These are phyloP conservation scores for Campoletis sonorensis DNA, from an alignment of 1,140 invertebrate species.

Conservation along the genomic window DNA sequence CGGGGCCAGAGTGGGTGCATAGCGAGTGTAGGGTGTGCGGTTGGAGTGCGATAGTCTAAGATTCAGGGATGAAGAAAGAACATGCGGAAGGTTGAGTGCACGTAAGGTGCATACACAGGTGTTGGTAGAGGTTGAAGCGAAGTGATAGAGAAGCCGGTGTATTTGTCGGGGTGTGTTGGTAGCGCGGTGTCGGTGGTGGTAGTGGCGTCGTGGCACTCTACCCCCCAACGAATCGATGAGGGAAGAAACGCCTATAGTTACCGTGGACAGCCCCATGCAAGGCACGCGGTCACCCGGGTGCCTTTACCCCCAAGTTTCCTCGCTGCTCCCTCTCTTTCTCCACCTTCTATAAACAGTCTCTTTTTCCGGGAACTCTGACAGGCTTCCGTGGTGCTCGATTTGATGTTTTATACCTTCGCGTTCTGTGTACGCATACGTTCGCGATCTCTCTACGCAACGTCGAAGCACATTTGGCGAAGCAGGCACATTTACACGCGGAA, in stretches of 20 bases:
- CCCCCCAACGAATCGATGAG: slow-evolving; percentile 40
- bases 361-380: slow-evolving; percentile 29
- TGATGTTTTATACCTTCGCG: slow-evolving; percentile 10
- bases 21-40: no score
- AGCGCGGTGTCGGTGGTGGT: slow-evolving; percentile 14
- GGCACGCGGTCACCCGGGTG: slow-evolving; percentile 43
- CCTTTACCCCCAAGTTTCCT: slow-evolving; percentile 17
- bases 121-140: neutral
- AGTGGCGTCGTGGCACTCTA: slow-evolving; percentile 24
- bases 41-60: neutral
- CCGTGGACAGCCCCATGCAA: slow-evolving; percentile 36
- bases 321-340: neutral
- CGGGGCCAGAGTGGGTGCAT: no score
- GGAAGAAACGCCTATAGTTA: slow-evolving; percentile 33
- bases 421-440: neutral
- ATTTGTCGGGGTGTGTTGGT: neutral
- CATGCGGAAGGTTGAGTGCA: neutral
- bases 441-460: no score
- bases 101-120: neutral
- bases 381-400: slow-evolving; percentile 35
- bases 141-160: slow-evolving; percentile 15
- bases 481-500: no score
- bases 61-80: slow-evolving; percentile 7
- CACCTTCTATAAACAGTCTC: neutral
- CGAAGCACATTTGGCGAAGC: neutral